phyloP scores from a whole-genome alignment of 2,888 invertebrate genomes.

The Oxytorus armatus region DNA sequence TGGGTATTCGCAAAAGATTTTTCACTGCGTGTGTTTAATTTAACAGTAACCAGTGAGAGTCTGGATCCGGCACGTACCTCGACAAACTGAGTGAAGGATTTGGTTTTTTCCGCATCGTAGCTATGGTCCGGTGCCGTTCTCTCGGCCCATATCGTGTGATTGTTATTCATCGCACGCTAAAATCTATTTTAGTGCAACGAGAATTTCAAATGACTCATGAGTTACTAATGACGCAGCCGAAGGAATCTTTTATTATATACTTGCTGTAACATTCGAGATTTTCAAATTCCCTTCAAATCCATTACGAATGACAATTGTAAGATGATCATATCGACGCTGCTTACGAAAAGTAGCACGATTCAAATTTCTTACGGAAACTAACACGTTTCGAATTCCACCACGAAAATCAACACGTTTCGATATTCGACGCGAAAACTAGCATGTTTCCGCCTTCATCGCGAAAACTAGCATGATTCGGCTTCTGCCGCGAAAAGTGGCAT shows the following conservation, averaged over 20 bases:
- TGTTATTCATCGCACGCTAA: not conserved
- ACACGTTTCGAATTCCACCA: too few relatives aligned
- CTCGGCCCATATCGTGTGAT: conserved; percentile 16
- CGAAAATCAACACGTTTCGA: too few relatives aligned
- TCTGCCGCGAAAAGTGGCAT: too few relatives aligned
- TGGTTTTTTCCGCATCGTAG: conserved; percentile 16
- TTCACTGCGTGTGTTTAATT: conserved; percentile 15
- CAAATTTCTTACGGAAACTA: too few relatives aligned
- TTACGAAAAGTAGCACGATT: too few relatives aligned
- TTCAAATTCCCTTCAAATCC: too few relatives aligned
- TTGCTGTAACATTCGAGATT: conserved; percentile 12
- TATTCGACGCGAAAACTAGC: too few relatives aligned
- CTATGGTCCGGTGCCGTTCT: not conserved
- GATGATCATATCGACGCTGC: too few relatives aligned
- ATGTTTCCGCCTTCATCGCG: too few relatives aligned
- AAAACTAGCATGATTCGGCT: too few relatives aligned
- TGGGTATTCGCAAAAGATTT: conserved; percentile 5
- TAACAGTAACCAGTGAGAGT: not conserved
- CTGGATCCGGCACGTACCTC: conserved; percentile 24
- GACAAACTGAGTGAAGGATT: conserved; percentile 42
- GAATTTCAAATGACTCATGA: not conserved
- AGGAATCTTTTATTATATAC: conserved; percentile 16
- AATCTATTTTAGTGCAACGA: conserved; percentile 30
- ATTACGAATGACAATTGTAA: too few relatives aligned
- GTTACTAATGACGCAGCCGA: conserved; percentile 22